Base-by-base conservation (phyloP, 2,113 vertebrate species). In the Dromaius novaehollandiae region DNA sequence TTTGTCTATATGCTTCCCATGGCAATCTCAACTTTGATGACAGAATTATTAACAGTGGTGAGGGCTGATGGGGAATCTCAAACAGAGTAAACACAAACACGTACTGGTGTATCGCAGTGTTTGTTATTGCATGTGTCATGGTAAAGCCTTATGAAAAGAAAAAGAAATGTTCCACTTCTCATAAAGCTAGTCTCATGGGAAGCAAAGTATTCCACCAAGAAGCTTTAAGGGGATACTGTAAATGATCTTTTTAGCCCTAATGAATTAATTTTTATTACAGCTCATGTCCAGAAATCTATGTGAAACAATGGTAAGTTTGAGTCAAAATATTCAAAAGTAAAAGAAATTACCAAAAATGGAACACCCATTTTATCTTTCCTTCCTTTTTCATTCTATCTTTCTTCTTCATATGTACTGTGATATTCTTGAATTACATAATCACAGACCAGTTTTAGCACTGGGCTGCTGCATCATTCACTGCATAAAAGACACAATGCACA, bases 1-100 rank as follows among this genome's bases (percentile, higher is more conserved):
- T 95, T 88, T 90, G 68, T 79, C 95, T 95, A 91, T 96, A 96
- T 71, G 73, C 88, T 97, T 97, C 96, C 95, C 96, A 97, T 96
- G 96, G 89, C 75, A 96, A 96, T 94, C 91, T 96, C 89, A 81
- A 14, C 61, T 93, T 84, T 8, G 76, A 53, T 94, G 94, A 96
- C 97, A 97, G 97, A 83, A 95, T 97, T 96, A 97, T 96, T 95
- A 95, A 94, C 78, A 70, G 91, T 86, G 82, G 89, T 81, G 64
- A 93, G 51, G 51, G 82, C 60, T 95, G 96, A 93, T 83, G 89
- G 71, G 25, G 84, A 96, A 81, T 91, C 93, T 96, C 79, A 94
- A 86, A 79, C 79, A 93, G 89, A 83, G 89, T 95, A 97, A 97
- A 97, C 76, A 96, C 89, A 95, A 96, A 97, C 76, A 95, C 90